Conservation (phyloP, 1,140 invertebrate genomes). For the Trachymyrmex cornetzi region DNA sequence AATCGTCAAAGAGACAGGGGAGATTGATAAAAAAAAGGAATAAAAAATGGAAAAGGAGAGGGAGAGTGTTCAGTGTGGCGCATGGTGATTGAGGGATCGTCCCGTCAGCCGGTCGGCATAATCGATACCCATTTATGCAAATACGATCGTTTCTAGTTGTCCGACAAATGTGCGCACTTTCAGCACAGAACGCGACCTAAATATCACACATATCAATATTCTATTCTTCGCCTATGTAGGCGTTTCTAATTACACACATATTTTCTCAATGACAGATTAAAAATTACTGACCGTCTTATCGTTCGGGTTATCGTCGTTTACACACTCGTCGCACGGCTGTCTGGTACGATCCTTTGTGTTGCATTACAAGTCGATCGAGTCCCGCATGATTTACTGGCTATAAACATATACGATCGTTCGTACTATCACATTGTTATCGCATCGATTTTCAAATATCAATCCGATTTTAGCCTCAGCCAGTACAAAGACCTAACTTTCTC, state of each 20-base stretch:
- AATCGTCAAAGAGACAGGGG: slow-evolving; percentile 57
- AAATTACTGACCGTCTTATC: slow-evolving; percentile 37
- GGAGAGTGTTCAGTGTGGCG: neutral
- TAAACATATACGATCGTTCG: slow-evolving; percentile 4
- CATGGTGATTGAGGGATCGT: slow-evolving; percentile 40
- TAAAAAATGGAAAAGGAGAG: neutral
- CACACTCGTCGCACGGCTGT: slow-evolving; percentile 22
- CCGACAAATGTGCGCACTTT: slow-evolving; percentile 40
- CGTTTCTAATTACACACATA: slow-evolving; percentile 27
- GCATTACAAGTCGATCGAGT: neutral
- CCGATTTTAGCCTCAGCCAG: slow-evolving; percentile 6
- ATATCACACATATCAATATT: slow-evolving; percentile 47
- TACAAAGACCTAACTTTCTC: slow-evolving; percentile 3
- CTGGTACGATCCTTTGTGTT: slow-evolving; percentile 17
- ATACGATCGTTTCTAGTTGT: slow-evolving; percentile 58
- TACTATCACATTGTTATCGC: slow-evolving; percentile 20
- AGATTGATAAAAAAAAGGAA: slow-evolving; percentile 51
- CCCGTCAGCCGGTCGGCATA: slow-evolving; percentile 35
- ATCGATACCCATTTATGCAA: slow-evolving; percentile 59
- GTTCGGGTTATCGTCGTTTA: slow-evolving; percentile 46
- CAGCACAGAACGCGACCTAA: slow-evolving; percentile 26
- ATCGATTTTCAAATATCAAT: slow-evolving; percentile 23
- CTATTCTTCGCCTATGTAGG: slow-evolving; percentile 20
- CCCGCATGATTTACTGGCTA: neutral
- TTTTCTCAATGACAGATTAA: slow-evolving; percentile 20